Evolutionary conservation across 1,140 invertebrate species (phyloP).

Genomic region (Psix sp.): DNA sequence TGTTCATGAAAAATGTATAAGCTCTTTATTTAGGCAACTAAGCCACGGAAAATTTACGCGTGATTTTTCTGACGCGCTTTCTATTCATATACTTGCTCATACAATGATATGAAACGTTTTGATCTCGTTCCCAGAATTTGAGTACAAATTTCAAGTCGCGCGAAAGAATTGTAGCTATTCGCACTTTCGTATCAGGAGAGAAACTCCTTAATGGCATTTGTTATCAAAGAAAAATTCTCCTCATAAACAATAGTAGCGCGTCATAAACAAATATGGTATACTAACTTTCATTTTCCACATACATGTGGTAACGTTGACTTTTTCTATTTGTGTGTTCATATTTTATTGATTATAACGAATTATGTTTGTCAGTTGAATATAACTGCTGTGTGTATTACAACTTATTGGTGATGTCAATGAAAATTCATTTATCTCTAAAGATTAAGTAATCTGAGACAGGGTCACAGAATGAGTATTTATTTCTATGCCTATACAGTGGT

Average conservation of each 20-base stretch:
- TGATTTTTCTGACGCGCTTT: too few species aligned
- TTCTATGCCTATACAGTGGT: slow-evolving; percentile 1
- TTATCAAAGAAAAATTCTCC: slow-evolving; percentile 16
- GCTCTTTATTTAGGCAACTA: too few species aligned
- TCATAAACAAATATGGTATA: slow-evolving; percentile 18
- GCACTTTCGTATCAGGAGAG: slow-evolving; percentile 29
- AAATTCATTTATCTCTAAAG: slow-evolving; percentile 26
- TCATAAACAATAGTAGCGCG: slow-evolving; percentile 15
- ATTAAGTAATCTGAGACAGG: slow-evolving; percentile 31
- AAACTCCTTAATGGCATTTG: slow-evolving; percentile 24
- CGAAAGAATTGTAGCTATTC: slow-evolving; percentile 16
- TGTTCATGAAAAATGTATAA: too few species aligned
- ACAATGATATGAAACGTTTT: slow-evolving; percentile 14
- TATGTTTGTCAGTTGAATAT: too few species aligned
- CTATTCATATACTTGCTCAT: slow-evolving; percentile 24
- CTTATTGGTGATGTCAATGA: slow-evolving; percentile 21
- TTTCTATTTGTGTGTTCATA: slow-evolving; percentile 4
- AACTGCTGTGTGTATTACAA: slow-evolving; percentile 9
- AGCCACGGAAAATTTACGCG: too few species aligned
- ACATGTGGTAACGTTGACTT: neutral
- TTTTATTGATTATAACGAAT: too few species aligned
- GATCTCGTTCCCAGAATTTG: slow-evolving; percentile 36
- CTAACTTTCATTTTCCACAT: slow-evolving; percentile 31
- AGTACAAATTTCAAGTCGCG: slow-evolving; percentile 8
- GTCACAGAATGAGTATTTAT: slow-evolving; percentile 17